Conservation (phyloP, 2,113 vertebrate genomes). For the Xenopus tropicalis region UCB_Xtro_10.0 CM004445.2:8253501-8254000, state of each 20-base stretch:
- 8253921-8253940: too few relatives aligned
- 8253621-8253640: background rate
- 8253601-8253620: slow-evolving; percentile 16
- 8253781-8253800: too few relatives aligned
- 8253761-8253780: background rate
- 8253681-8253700: background rate
- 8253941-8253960: too few relatives aligned
- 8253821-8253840: too few relatives aligned
- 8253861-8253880: too few relatives aligned
- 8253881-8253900: too few relatives aligned
- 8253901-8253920: too few relatives aligned
- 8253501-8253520: slow-evolving; percentile 24
- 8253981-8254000: too few relatives aligned
- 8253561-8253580: slow-evolving; percentile 29
- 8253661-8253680: background rate
- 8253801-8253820: too few relatives aligned
- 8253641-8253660: background rate
- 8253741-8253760: background rate
- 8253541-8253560: slow-evolving; percentile 9
- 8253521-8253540: slow-evolving; percentile 25
- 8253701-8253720: background rate
- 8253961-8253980: too few relatives aligned
- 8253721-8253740: background rate
- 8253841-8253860: too few relatives aligned
- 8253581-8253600: slow-evolving; percentile 1